These are phyloP conservation scores for Pelochelys cantorii DNA, from an alignment of 2,797 vertebrate genomes.

Conservation along the genomic window DNA sequence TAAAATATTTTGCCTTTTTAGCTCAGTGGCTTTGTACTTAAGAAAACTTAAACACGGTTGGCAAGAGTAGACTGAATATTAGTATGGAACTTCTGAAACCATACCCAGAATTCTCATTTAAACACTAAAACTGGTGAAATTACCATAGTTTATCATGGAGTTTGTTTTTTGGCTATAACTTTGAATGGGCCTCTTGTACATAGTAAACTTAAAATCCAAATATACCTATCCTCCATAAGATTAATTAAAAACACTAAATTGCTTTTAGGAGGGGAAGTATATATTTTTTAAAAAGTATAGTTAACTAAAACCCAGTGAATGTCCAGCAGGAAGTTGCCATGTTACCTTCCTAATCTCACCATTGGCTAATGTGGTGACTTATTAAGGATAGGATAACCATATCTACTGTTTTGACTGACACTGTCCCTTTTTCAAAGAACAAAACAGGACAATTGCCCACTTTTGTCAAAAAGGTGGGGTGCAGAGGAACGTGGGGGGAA, in stretches of 20 bases:
- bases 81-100: background rate
- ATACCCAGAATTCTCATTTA: background rate
- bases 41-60: accelerated
- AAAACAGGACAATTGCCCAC: no score
- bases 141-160: background rate
- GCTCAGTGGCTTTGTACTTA: conserved; percentile 17
- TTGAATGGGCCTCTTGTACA: background rate
- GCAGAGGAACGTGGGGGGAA: no score
- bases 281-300: background rate
- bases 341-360: background rate
- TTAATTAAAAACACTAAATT: background rate
- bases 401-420: no score
- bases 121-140: background rate
- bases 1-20: background rate
- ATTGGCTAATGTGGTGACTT: background rate
- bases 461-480: no score
- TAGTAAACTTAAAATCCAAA: background rate
- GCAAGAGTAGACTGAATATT: background rate
- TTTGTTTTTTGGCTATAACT: background rate
- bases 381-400: no score
- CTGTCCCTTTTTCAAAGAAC: no score
- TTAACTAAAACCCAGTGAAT: conserved; percentile 13
- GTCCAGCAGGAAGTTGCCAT: no score
- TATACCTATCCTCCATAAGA: background rate
- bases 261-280: background rate